Conservation (phyloP, 2,113 vertebrate genomes). For the Irena cyanogastra region DNA sequence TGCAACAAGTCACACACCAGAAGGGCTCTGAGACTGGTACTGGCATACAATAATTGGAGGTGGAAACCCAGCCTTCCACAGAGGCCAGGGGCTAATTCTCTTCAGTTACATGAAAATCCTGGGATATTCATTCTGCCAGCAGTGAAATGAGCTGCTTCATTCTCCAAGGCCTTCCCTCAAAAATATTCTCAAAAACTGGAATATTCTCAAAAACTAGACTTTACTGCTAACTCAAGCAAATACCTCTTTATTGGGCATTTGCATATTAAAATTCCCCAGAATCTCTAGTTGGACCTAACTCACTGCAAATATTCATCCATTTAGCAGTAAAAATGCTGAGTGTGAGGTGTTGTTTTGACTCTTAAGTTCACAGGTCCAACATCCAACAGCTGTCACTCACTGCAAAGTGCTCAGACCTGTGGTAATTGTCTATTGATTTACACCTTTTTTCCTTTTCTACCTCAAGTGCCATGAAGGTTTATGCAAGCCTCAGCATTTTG, state of each 20-base stretch:
- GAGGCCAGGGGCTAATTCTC: conserved; percentile 8
- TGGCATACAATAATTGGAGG: background rate
- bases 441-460: background rate
- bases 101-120: background rate
- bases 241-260: background rate
- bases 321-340: background rate
- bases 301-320: background rate
- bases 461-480: background rate
- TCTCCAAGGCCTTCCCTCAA: background rate
- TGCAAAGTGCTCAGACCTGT: background rate
- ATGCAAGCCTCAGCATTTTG: background rate
- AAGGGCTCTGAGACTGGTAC: conserved; percentile 20
- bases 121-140: background rate
- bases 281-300: background rate
- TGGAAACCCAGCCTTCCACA: background rate
- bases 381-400: background rate
- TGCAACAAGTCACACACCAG: conserved; percentile 39
- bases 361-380: background rate
- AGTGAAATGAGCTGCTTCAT: background rate
- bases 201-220: too few relatives aligned
- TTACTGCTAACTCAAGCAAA: background rate
- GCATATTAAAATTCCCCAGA: background rate
- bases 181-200: background rate
- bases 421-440: background rate
- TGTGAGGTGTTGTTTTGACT: background rate